phyloP scores from a whole-genome alignment of 1,140 invertebrate genomes.

The Drosophila mauritiana region DNA sequence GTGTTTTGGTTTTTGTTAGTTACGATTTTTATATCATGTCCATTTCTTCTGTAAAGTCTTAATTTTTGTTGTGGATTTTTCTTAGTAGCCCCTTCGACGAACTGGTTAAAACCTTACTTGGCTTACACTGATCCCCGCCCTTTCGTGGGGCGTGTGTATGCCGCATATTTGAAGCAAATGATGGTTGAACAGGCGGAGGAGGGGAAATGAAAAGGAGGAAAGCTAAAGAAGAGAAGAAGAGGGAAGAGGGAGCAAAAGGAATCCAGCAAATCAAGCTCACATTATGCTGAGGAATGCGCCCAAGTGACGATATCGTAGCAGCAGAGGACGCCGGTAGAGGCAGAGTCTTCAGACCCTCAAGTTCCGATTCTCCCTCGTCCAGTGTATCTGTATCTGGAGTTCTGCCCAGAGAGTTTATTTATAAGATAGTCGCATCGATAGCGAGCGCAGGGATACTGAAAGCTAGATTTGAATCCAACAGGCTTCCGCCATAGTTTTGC shows the following conservation, averaged over 20 bases:
- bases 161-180: constrained; percentile 71
- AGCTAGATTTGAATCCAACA: constrained; percentile 14
- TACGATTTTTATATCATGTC: too few species aligned
- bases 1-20: too few species aligned
- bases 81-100: too few species aligned
- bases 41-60: too few species aligned
- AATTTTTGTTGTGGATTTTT: too few species aligned
- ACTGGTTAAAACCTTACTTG: too few species aligned
- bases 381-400: constrained; percentile 10
- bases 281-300: constrained; percentile 83
- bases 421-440: constrained; percentile 24
- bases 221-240: constrained; percentile 32
- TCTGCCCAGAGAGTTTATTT: constrained; percentile 28
- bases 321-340: constrained; percentile 51
- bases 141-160: constrained; percentile 48
- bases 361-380: background rate
- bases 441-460: constrained; percentile 9
- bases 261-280: constrained; percentile 84
- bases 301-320: constrained; percentile 84
- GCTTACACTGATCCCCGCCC: constrained; percentile 24
- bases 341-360: constrained; percentile 27
- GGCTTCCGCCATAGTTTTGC: background rate
- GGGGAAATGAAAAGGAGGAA: constrained; percentile 2
- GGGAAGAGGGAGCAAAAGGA: constrained; percentile 60
- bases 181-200: constrained; percentile 22